Evolutionary conservation across 1,140 invertebrate genomes (phyloP), one percentile per base, ranked within the genome.

Genomic region (Cylas formicarius): DNA sequence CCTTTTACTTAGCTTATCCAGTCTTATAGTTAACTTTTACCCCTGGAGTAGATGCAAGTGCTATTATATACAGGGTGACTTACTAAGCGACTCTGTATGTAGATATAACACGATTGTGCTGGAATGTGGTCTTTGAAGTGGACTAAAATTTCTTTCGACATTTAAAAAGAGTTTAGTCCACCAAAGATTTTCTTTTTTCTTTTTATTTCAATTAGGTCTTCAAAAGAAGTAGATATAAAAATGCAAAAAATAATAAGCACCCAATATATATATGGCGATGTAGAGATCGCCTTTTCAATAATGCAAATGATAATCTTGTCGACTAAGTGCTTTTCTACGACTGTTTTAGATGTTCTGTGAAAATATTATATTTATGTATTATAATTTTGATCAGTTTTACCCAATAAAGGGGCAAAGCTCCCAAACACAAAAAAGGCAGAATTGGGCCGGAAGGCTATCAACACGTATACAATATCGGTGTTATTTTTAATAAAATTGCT

Each of bases 241-340:
- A 31, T 16, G n/a, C 28, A 31, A 31, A 31, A 31, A 31, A 31
- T 16, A 31, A 17, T 31, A 31, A 17, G 13, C n/a, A 26, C 7
- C 7, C 7, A n/a, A 26, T 26, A 26, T 26, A 26, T 26, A 26
- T 26, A n/a, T 26, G n/a, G 7, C 7, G 24, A 26, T 26, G n/a
- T 29, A 29, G 16, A 8, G n/a, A 31, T 8, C n/a, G 1, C 14
- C 18, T 31, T 31, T 31, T 26, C 7, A 26, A 26, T 26, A 17
- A 13, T 31, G 28, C 28, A 8, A 16, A 16, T 31, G 28, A 31
- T 31, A 31, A 31, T 31, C 28, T 31, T 31, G 14, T 17, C 18
- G 18, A 16, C 28, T 13, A 31, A 31, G 28, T 31, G 28, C 28
- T 31, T 31, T 31, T 31, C 28, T 31, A 31, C 28, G 28, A 31